A percentile compares a stretch with the other conserved stretches of the same genome.
Conservation (phyloP, 2,797 vertebrate genomes). For the Xiphophorus birchmanni region DNA sequence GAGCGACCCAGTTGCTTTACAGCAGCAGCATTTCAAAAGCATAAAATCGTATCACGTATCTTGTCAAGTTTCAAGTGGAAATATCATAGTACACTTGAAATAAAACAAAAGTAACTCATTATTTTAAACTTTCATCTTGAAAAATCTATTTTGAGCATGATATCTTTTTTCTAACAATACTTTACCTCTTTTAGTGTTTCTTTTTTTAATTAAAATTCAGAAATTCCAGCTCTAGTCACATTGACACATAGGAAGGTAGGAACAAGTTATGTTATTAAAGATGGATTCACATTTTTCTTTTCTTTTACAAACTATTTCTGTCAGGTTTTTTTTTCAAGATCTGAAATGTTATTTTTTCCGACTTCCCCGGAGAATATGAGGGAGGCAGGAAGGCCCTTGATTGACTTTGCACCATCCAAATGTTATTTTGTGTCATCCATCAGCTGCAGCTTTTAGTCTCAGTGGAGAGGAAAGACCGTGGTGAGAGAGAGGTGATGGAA, state of each 20-base stretch:
- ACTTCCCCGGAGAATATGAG: constrained; percentile 21
- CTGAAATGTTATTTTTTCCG: not conserved
- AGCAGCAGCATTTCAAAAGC: not conserved
- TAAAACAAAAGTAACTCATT: too few species aligned
- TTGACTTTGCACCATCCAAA: constrained; percentile 61
- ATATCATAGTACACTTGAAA: too few species aligned
- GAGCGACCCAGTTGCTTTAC: too few species aligned
- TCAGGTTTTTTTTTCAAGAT: not conserved
- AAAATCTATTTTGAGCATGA: too few species aligned
- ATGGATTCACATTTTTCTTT: not conserved
- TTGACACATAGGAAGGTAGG: not conserved
- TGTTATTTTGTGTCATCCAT: constrained; percentile 72
- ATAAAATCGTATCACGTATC: too few species aligned
- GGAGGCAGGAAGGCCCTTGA: constrained; percentile 15
- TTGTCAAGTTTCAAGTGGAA: too few species aligned
- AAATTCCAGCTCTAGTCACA: not conserved
- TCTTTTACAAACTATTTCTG: not conserved
- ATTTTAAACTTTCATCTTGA: too few species aligned
- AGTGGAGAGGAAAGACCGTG: constrained; percentile 34
- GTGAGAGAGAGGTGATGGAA: constrained; percentile 43
- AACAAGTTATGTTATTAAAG: not conserved
- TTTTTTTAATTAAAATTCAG: not conserved
- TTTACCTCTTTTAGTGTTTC: not conserved
- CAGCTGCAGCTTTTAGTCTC: constrained; percentile 45
- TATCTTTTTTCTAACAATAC: too few species aligned